These are phyloP conservation scores for Xestoiulus laeticollis DNA, from an alignment of 2,888 invertebrate genomes.

Conservation along the genomic window DNA sequence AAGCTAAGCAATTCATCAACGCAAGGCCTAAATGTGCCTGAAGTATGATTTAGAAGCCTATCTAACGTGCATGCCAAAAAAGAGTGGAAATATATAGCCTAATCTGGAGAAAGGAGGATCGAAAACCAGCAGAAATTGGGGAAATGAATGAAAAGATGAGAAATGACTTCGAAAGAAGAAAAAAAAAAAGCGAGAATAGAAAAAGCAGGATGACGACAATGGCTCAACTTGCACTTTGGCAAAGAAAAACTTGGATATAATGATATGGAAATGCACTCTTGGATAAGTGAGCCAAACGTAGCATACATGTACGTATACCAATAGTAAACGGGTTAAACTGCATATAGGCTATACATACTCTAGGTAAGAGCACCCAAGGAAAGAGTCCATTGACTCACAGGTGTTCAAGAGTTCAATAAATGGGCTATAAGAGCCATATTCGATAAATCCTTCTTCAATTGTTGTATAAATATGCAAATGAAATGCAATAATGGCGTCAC, in stretches of 20 bases:
- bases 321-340: background rate
- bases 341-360: too few species aligned
- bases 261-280: conserved; percentile 35
- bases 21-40: conserved; percentile 29
- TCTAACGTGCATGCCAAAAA: conserved; percentile 42
- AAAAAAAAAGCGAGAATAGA: background rate
- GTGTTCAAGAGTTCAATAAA: background rate
- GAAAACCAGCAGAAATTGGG: conserved; percentile 33
- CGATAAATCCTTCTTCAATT: too few species aligned
- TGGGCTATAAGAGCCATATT: too few species aligned
- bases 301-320: background rate
- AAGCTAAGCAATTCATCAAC: conserved; percentile 43
- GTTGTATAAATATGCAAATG: too few species aligned
- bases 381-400: background rate
- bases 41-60: conserved; percentile 43
- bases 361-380: background rate
- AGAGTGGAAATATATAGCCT: conserved; percentile 43
- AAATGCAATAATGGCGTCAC: too few species aligned
- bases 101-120: conserved; percentile 43
- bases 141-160: conserved; percentile 43
- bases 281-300: conserved; percentile 17
- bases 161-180: conserved; percentile 25
- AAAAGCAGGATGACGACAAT: conserved; percentile 13
- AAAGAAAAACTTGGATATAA: conserved; percentile 12
- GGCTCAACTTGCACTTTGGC: conserved; percentile 38